Evolutionary conservation across 2,797 vertebrate genomes (phyloP).

Genomic region (Ctenopoma kingsleyae): DNA sequence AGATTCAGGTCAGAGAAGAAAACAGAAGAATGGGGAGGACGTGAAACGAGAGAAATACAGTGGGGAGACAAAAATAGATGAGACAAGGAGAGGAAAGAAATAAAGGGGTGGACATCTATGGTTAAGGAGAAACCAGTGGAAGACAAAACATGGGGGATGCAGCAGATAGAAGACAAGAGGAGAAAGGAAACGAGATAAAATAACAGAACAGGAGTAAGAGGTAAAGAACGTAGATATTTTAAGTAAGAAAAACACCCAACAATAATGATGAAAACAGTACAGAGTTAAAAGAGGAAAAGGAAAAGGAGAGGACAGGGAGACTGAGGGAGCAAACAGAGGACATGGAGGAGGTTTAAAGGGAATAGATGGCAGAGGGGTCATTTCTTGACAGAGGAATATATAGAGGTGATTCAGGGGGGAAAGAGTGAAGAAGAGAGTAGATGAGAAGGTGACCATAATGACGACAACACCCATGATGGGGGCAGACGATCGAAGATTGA

Average conservation of each 20-base stretch:
- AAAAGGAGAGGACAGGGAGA: neutral
- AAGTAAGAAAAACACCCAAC: too few species aligned
- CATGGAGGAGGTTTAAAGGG: neutral
- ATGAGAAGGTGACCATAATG: neutral
- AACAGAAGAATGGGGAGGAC: neutral
- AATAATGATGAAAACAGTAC: neutral
- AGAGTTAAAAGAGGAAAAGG: neutral
- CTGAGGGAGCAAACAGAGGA: neutral
- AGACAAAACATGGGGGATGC: neutral
- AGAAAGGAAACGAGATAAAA: neutral
- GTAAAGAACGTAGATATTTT: too few species aligned
- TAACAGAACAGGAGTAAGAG: neutral
- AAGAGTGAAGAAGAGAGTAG: neutral
- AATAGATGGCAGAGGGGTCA: too few species aligned
- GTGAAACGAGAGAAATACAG: neutral
- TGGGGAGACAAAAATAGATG: neutral
- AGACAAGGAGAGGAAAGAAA: neutral
- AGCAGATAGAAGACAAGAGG: neutral
- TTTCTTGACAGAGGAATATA: too few species aligned
- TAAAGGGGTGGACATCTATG: neutral
- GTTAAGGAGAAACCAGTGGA: constrained; percentile 1
- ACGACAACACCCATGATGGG: neutral
- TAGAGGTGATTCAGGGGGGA: neutral
- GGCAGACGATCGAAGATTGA: too few species aligned
- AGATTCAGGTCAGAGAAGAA: neutral